A percentile compares a stretch with the other conserved stretches of the same genome.
Evolutionary conservation across 2,888 invertebrate species (phyloP).

Genomic region (Cataglyphis altisquamis): DNA sequence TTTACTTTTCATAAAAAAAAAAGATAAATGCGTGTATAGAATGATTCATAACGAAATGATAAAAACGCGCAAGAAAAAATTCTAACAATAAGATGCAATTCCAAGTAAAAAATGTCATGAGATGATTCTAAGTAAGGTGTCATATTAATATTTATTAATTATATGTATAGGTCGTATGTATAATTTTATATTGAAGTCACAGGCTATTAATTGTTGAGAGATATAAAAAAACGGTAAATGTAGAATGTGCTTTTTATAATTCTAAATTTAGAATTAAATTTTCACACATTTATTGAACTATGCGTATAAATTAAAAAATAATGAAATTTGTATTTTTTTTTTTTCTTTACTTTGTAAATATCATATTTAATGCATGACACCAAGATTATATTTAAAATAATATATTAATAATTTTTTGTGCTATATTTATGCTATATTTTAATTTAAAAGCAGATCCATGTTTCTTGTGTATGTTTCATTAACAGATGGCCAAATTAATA

Average conservation of each 20-base stretch:
- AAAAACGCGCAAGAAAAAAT: not conserved
- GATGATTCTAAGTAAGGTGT: not conserved
- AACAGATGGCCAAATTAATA: not conserved
- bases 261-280: not conserved
- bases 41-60: constrained; percentile 3
- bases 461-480: not conserved
- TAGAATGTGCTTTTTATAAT: not conserved
- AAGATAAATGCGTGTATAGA: not conserved
- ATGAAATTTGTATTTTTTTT: not conserved
- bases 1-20: not conserved
- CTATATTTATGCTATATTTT: not conserved
- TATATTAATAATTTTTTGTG: not conserved
- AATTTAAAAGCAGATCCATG: not conserved
- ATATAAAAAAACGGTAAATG: not conserved
- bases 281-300: not conserved
- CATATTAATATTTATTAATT: constrained; percentile 1
- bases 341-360: not conserved
- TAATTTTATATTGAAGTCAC: not conserved
- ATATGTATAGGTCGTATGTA: not conserved
- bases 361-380: not conserved
- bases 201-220: constrained; percentile 2
- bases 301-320: not conserved
- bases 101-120: not conserved
- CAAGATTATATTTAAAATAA: not conserved
- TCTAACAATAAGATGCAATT: not conserved